Percentiles rank a stretch among this genome's conserved stretches.
These are phyloP conservation scores for Stylophora pistillata DNA, from an alignment of 64 coral and sea anemone genomes.

Conservation along the genomic window DNA sequence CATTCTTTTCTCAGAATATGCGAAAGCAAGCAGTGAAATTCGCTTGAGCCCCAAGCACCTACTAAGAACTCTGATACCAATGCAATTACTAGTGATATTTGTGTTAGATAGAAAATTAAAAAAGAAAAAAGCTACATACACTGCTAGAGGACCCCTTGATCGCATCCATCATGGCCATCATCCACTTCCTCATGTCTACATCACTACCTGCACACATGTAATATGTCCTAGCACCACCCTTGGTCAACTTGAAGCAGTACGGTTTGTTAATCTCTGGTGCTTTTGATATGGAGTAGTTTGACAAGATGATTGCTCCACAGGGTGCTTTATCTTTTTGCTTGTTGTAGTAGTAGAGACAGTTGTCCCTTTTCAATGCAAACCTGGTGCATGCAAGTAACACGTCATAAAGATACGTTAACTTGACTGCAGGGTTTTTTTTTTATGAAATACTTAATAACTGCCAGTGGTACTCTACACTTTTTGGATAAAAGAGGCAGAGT, in stretches of 20 bases:
- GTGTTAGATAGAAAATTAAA: background rate
- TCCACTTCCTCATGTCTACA: conserved; percentile 84
- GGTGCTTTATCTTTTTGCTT: conserved; percentile 77
- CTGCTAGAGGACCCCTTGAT: conserved; percentile 42
- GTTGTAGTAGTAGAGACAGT: conserved; percentile 96
- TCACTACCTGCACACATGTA: conserved; percentile 72
- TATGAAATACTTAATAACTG: too few species aligned
- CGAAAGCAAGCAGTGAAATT: too few species aligned
- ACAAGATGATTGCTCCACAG: conserved; percentile 81
- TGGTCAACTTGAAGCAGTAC: conserved; percentile 88
- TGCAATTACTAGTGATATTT: too few species aligned
- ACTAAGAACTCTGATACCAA: too few species aligned
- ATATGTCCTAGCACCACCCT: conserved; percentile 90
- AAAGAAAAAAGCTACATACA: conserved; percentile 28
- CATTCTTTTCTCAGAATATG: too few species aligned
- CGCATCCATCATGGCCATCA: conserved; percentile 81
- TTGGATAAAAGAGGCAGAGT: too few species aligned
- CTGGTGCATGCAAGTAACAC: conserved; percentile 26
- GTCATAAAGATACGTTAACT: background rate
- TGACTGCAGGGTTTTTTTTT: too few species aligned
- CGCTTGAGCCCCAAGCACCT: too few species aligned
- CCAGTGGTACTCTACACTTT: too few species aligned
- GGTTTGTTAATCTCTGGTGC: conserved; percentile 76
- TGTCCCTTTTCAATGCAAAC: conserved; percentile 71
- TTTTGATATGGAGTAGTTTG: conserved; percentile 88